Base-by-base conservation (phyloP, 1,140 invertebrate species). In the Probaryconus sp. region DNA sequence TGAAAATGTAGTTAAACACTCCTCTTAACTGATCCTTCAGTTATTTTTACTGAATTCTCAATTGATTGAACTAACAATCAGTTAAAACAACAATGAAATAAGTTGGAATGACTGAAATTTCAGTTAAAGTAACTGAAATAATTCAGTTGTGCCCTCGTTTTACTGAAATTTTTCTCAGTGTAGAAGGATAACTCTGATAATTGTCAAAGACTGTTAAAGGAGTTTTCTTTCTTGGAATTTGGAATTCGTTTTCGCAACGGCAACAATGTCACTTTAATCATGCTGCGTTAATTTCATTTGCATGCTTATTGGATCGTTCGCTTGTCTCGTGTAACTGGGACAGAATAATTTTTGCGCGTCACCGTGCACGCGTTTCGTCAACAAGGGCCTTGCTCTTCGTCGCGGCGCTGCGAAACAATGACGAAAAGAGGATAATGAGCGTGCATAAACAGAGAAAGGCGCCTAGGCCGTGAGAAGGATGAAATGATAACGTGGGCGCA, bases 261-360 rank as follows among this genome's bases (percentile, higher is more conserved):
- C 48, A 26, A n/a, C n/a, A n/a, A 50, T 33, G 68, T 64, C 58
- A 48, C 50, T 71, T 71, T 71, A 63, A 71, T 64, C 42, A 56
- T 40, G 51, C 45, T 35, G 60, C 60, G 69, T 65, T 72, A 65
- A 72, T 72, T 64, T 72, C 60, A 72, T 72, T 72, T 72, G 69
- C 69, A 72, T 72, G 69, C 51, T 72, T 72, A 72, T 72, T 72
- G 60, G 69, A 72, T 72, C 60, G 60, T 73, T 61, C 55, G 48
- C 60, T 60, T 63, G 56, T 58, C 55, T 60, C 48, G 55, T 61
- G 61, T 73, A 73, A 73, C 70, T 73, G 70, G 63, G 56, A 68
- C 63, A 63, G 71, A 68, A 74, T 74, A 74, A 74, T 74, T 74
- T 74, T 74, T 61, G 64, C 63, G 55, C 61, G 61, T 73, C 60